Evolutionary conservation across 2,797 vertebrate genomes (phyloP).

Genomic region (Zalophus californianus): DNA sequence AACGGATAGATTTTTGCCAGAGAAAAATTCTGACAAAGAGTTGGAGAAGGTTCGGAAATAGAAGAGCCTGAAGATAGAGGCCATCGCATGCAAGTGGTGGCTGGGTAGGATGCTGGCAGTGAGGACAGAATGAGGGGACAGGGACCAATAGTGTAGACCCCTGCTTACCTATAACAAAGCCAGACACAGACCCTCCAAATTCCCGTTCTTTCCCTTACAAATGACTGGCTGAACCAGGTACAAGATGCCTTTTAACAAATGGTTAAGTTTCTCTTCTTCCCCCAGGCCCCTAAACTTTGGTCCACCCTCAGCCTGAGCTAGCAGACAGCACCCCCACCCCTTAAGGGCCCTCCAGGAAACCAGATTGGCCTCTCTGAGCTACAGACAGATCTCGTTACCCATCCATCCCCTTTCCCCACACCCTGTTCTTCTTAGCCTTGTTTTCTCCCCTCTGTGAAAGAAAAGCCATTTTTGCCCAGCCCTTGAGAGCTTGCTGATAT

Average conservation of each 20-base stretch:
- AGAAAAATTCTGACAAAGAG: background rate
- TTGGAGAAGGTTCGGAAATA: background rate
- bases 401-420: background rate
- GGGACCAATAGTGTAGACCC: background rate
- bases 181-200: background rate
- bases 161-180: background rate
- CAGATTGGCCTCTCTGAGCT: background rate
- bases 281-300: background rate
- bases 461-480: background rate
- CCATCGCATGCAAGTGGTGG: background rate
- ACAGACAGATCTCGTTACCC: rapidly evolving
- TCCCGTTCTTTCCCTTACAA: background rate
- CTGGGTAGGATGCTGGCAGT: too few species aligned
- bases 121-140: background rate
- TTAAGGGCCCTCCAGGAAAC: background rate
- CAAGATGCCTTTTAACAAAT: background rate
- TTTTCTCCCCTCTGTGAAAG: background rate
- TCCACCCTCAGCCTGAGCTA: background rate
- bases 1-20: background rate
- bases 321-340: background rate
- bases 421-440: background rate
- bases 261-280: background rate
- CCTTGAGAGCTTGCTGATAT: background rate
- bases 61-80: background rate
- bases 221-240: background rate